Percentiles rank a stretch among this genome's conserved stretches.
Evolutionary conservation across 1,140 invertebrate genomes (phyloP).

Genomic region (Parapsyche elsis): DNA sequence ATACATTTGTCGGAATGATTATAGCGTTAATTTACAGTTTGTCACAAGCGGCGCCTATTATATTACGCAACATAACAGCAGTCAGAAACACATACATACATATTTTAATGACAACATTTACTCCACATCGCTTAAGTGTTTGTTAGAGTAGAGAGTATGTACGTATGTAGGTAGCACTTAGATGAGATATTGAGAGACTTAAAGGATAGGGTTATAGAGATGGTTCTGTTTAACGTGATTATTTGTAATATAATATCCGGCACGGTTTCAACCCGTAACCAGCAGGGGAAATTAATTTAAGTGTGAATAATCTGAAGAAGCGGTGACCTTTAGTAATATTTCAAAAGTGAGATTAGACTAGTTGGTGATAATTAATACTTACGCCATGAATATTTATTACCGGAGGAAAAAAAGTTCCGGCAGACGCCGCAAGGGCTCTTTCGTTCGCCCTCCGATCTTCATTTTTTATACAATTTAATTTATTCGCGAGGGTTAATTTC

Average conservation of each 20-base stretch:
- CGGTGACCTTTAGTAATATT: slow-evolving; percentile 33
- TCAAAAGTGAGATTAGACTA: slow-evolving; percentile 33
- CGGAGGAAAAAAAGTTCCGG: slow-evolving; percentile 2
- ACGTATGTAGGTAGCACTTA: too few species aligned
- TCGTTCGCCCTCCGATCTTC: not conserved
- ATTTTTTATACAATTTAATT: not conserved
- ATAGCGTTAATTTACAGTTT: too few species aligned
- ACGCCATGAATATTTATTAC: slow-evolving; percentile 39
- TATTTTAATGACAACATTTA: too few species aligned
- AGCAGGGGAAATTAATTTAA: slow-evolving; percentile 32
- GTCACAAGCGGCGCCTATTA: too few species aligned
- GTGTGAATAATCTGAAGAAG: slow-evolving; percentile 37
- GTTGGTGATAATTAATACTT: slow-evolving; percentile 40
- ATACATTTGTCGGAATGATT: too few species aligned
- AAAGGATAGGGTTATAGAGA: not conserved
- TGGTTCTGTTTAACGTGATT: slow-evolving; percentile 33
- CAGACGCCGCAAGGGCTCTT: not conserved
- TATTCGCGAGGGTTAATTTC: not conserved
- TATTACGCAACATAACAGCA: too few species aligned
- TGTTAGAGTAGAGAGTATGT: too few species aligned
- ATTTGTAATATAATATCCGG: slow-evolving; percentile 38
- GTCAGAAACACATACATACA: too few species aligned
- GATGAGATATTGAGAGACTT: too few species aligned
- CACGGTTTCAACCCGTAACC: not conserved
- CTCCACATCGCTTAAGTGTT: too few species aligned